A percentile compares a stretch with the other conserved stretches of the same genome.
phyloP scores from a whole-genome alignment of 1,140 invertebrate genomes.

The Coelopa frigida region DNA sequence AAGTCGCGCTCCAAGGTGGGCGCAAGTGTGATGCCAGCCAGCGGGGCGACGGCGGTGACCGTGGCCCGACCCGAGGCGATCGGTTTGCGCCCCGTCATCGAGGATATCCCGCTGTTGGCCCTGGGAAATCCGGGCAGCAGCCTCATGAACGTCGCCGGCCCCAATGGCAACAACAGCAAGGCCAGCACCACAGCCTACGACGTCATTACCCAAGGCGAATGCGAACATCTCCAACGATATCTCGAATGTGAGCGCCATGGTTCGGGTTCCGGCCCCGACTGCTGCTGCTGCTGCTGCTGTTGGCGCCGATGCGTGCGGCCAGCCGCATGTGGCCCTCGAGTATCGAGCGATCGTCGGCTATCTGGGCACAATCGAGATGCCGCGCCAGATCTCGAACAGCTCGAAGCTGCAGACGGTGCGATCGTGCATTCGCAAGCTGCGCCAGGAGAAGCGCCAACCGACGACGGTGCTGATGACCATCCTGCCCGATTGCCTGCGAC shows the following conservation, averaged over 20 bases:
- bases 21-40: not conserved
- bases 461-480: constrained; percentile 81
- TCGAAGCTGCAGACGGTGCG: constrained; percentile 63
- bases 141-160: no score
- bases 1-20: constrained; percentile 21
- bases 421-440: constrained; percentile 79
- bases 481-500: constrained; percentile 65
- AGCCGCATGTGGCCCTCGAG: constrained; percentile 55
- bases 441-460: constrained; percentile 82
- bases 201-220: constrained; percentile 18
- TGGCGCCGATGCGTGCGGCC: constrained; percentile 38
- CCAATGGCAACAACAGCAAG: constrained; percentile 3
- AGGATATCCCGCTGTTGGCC: constrained; percentile 25
- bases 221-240: constrained; percentile 30
- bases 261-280: constrained; percentile 12
- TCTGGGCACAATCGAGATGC: constrained; percentile 91
- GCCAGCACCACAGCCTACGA: constrained; percentile 11
- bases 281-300: no score
- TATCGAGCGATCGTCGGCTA: constrained; percentile 86
- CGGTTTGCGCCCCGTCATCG: constrained; percentile 28
- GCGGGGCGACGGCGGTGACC: no score
- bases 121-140: constrained; percentile 12
- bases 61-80: constrained; percentile 7
- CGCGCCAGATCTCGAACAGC: constrained; percentile 70
- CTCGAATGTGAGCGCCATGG: constrained; percentile 42